A percentile compares a stretch with the other conserved stretches of the same genome.
Conservation (phyloP, 2,888 invertebrate species). For the Petrolisthes cinctipes region DNA sequence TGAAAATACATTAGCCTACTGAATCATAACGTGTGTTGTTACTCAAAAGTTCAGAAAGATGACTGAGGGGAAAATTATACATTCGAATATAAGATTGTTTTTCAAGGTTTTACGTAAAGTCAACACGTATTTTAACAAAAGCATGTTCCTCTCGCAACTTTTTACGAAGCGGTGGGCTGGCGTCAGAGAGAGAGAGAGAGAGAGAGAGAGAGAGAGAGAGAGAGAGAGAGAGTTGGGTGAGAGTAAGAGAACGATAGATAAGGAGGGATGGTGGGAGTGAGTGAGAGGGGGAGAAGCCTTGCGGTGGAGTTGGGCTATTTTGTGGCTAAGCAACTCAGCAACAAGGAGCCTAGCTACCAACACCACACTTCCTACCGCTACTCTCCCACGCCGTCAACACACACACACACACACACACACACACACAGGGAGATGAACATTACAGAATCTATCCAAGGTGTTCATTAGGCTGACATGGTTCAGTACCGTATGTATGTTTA, state of each 20-base stretch:
- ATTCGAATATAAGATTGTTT: neutral
- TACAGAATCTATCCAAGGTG: too few species aligned
- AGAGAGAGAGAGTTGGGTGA: neutral
- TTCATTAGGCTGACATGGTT: too few species aligned
- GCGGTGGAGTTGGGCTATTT: neutral
- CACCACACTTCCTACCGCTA: neutral
- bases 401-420: conserved; percentile 30
- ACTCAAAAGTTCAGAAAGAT: too few species aligned
- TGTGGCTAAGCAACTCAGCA: neutral
- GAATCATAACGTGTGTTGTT: too few species aligned
- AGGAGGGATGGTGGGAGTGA: neutral
- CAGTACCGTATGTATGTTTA: too few species aligned
- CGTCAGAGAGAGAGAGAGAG: neutral
- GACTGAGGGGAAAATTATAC: neutral
- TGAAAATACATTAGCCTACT: too few species aligned
- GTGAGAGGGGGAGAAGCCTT: neutral
- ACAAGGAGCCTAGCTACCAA: too few species aligned
- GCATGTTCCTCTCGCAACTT: too few species aligned
- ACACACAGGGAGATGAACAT: conserved; percentile 22
- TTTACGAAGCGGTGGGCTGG: neutral
- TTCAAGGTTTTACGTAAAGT: too few species aligned
- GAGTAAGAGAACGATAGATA: neutral
- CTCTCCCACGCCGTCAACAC: neutral
- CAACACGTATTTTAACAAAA: too few species aligned
- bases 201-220: neutral